Percentiles rank a stretch among this genome's conserved stretches.
These are phyloP conservation scores for Eonycteris spelaea DNA, from an alignment of 2,113 vertebrate species.

Conservation along the genomic window DNA sequence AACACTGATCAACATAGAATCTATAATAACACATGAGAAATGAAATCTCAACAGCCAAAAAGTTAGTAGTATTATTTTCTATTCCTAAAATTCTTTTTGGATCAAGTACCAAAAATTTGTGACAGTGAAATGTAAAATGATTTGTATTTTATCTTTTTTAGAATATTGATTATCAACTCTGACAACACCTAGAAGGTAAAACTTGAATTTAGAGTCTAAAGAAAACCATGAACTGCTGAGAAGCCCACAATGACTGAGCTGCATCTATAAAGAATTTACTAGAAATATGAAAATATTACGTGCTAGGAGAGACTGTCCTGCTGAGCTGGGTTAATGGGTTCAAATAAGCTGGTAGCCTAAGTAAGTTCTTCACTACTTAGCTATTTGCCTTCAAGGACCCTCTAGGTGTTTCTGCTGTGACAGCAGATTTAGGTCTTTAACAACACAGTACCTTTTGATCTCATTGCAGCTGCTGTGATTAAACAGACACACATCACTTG, in stretches of 20 bases:
- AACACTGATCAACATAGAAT: background rate
- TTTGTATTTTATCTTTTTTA: background rate
- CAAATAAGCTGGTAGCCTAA: background rate
- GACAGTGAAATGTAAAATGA: background rate
- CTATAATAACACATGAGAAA: background rate
- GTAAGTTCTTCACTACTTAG: conserved; percentile 36
- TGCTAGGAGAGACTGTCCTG: background rate
- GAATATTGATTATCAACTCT: background rate
- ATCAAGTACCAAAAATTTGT: background rate
- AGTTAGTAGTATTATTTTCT: background rate
- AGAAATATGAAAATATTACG: background rate
- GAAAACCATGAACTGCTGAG: background rate
- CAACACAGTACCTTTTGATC: conserved; percentile 85
- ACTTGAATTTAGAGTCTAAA: background rate
- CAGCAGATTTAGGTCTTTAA: conserved; percentile 82
- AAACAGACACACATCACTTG: conserved; percentile 89
- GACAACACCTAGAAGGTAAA: background rate
- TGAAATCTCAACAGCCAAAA: background rate
- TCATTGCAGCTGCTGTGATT: conserved; percentile 86
- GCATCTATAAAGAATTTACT: background rate
- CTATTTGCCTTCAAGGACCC: conserved; percentile 51
- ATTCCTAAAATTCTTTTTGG: background rate
- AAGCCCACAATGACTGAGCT: background rate
- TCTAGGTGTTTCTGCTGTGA: conserved; percentile 73
- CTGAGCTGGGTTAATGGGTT: conserved; percentile 31